These are phyloP conservation scores for Diarsia rubi DNA, from an alignment of 2,888 invertebrate species.

Conservation along the genomic window DNA sequence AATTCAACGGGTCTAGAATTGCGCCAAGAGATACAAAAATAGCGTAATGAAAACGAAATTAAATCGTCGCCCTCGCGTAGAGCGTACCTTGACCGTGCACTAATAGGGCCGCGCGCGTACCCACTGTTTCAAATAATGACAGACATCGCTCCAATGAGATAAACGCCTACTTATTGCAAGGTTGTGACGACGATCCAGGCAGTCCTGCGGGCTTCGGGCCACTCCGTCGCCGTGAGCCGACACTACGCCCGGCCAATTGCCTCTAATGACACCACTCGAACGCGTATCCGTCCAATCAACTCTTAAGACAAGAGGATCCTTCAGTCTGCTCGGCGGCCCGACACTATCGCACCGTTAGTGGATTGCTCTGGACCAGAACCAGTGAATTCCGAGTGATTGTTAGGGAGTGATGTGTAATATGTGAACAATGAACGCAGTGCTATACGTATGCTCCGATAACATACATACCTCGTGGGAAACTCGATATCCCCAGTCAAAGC, in stretches of 20 bases:
- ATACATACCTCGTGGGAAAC: conserved; percentile 57
- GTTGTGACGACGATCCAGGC: conserved; percentile 85
- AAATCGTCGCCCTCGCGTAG: conserved; percentile 69
- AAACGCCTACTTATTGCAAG: conserved; percentile 88
- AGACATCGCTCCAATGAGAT: conserved; percentile 88
- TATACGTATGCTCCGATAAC: conserved; percentile 44
- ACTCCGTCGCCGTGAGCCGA: conserved; percentile 79
- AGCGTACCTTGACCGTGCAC: conserved; percentile 88
- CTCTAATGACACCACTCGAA: conserved; percentile 88
- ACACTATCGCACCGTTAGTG: conserved; percentile 69
- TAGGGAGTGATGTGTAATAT: conserved; percentile 60
- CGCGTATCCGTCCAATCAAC: conserved; percentile 88
- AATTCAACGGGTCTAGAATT: background rate
- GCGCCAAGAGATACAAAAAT: conserved; percentile 28
- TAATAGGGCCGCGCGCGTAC: conserved; percentile 80
- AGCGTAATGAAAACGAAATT: conserved; percentile 57
- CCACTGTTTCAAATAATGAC: conserved; percentile 84
- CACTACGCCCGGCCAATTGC: conserved; percentile 86
- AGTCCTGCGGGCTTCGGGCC: conserved; percentile 80
- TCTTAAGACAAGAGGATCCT: conserved; percentile 86
- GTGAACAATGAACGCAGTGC: conserved; percentile 64
- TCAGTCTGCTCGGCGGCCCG: conserved; percentile 80
- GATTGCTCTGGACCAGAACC: conserved; percentile 56
- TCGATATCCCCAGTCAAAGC: conserved; percentile 59
- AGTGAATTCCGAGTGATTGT: conserved; percentile 65